Base-by-base conservation (phyloP, 64 coral and sea anemone genomes). In the Orbicella faveolata region DNA sequence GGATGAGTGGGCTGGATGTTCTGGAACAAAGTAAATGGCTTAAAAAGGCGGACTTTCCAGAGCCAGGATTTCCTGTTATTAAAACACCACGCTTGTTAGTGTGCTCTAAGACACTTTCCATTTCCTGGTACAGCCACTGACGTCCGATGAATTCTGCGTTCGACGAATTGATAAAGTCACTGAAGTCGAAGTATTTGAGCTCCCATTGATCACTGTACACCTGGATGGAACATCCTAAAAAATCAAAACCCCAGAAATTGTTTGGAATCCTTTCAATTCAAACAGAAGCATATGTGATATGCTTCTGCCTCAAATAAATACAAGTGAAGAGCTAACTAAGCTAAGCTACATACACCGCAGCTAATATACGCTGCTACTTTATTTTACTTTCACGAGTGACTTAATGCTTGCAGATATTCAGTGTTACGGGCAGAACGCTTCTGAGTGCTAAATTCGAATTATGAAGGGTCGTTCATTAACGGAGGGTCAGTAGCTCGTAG, bases 1-100 rank as follows among this genome's bases (percentile, higher is more conserved):
- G 87, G n/a, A 98, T 87, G 20, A 64, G 2, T 35, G 78, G 81
- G 83, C 91, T 99, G 19, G 97, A 95, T 16, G 18, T 53, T 75
- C 68, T 74, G 1, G 97, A 95, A 70, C 97, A 95, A 77, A 99
- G 93, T 4, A 99, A 77, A 26, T 99, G 68, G 34, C 94, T 88
- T 3, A 99, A 34, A 21, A 99, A 69, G n/a, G 97, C 83, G 19
- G 97, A 91, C 76, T 99, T 99, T 73, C 97, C 97, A 34, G 93
- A 91, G 13, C 97, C 97, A 35, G 97, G 97, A 66, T 92, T 92
- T 39, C 90, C 97, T 25, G 88, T 99, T 52, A 99, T 96, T 2
- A 99, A 82, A 52, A 95, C 74, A 35, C 94, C 94, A 8, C 59
- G 70, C 19, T 54, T 73, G 4, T 61, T 36, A 16, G 48, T 91